phyloP scores from a whole-genome alignment of 2,113 vertebrate genomes.

The Scolopax mira region DNA sequence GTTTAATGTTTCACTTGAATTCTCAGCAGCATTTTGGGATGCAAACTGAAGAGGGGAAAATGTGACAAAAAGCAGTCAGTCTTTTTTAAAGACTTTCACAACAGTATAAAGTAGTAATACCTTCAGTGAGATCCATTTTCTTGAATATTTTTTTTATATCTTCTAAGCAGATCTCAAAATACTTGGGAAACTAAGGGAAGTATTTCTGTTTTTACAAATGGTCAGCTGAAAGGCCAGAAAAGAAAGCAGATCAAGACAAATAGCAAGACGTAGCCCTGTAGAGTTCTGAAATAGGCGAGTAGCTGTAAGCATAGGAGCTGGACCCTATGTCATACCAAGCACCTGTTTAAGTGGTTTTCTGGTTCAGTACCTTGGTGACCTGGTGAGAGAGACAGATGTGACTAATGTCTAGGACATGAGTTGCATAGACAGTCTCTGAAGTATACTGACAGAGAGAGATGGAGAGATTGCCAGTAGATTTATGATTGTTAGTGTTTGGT shows the following conservation, averaged over 20 bases:
- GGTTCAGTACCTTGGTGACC: neutral
- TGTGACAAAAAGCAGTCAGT: neutral
- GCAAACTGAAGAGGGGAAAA: neutral
- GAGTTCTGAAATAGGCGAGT: neutral
- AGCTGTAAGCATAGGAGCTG: neutral
- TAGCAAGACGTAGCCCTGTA: neutral
- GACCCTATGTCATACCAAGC: neutral
- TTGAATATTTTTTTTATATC: neutral
- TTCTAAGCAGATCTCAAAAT: neutral
- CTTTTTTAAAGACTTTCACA: neutral
- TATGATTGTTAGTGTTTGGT: neutral
- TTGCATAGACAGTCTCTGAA: neutral
- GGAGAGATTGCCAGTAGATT: neutral
- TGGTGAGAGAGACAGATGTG: neutral
- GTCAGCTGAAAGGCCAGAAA: neutral
- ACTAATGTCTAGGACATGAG: neutral
- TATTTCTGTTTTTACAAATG: neutral
- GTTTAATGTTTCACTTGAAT: neutral
- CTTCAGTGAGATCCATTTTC: neutral
- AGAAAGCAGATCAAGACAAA: neutral
- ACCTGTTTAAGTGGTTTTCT: neutral
- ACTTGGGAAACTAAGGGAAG: neutral
- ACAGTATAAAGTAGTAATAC: neutral
- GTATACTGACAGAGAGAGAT: neutral
- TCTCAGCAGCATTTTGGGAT: neutral